Base-by-base conservation (phyloP, 2,888 invertebrate species). In the Drosophila cracens region DNA sequence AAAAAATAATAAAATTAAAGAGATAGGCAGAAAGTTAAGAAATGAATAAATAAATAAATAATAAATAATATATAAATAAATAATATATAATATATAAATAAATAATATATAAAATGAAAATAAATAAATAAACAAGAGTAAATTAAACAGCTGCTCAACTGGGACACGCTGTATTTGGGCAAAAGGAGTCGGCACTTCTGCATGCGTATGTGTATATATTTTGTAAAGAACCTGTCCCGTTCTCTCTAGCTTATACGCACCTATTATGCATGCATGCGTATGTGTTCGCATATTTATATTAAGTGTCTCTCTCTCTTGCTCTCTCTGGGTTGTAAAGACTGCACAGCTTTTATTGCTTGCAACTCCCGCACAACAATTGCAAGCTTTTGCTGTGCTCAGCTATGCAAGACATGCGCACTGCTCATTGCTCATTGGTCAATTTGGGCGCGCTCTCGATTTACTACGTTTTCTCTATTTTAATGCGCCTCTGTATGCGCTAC, bases 351-450 rank as follows among this genome's bases (percentile, higher is more conserved):
- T 10, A 53, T 11, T 43, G 10, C 11, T 16, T 38, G 10, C 25
- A 64, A 74, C 62, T 63, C 36, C 51, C 34, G 49, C 58, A 57
- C 79, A 71, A 59, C 59, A 64, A 62, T 51, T 38, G 31, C n/a
- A 33, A 70, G 38, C 36, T 53, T 62, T 58, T 16, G 21, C 34
- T 46, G 16, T 46, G 16, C 25, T 46, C 25, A 8, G 25, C 46
- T 46, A 16, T 43, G 43, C 6, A 21, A 27, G 48, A 48, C 77
- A 79, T 79, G 77, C 77, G 77, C 54, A 58, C 29, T 56, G n/a
- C 5, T 33, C 2, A 27, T 33, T 25, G 13, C 27, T 75, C 54
- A 43, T 60, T 11, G n/a, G 27, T 48, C 43, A 43, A 43, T 13
- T 21, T 43, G 21, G 21, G 43, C 21, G 36, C 36, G 36, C 36